Conservation (phyloP, 1,140 invertebrate genomes). For the Heliothis subflexa region DNA sequence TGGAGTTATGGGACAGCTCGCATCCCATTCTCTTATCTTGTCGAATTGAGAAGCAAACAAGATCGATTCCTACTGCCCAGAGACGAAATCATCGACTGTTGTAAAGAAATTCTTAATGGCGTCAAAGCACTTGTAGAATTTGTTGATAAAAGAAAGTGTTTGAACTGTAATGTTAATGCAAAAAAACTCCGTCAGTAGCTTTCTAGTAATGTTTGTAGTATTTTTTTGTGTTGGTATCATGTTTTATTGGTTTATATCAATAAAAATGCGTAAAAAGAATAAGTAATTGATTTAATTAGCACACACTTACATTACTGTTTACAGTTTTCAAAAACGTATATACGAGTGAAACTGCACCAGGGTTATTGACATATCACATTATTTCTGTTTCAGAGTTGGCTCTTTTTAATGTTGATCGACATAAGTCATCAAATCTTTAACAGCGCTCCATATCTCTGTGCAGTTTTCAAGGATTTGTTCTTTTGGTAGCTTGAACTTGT, state of each 20-base stretch:
- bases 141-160: constrained; percentile 73
- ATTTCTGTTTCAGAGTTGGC: neutral
- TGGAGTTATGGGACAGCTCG: constrained; percentile 89
- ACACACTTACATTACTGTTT: neutral
- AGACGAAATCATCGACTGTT: constrained; percentile 89
- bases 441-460: constrained; percentile 89
- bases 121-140: constrained; percentile 87
- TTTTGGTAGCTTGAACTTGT: constrained; percentile 90
- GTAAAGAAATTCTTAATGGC: constrained; percentile 88
- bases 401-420: constrained; percentile 61
- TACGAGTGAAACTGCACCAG: neutral
- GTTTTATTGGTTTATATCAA: neutral
- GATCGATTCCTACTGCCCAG: constrained; percentile 90
- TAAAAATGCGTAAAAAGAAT: neutral
- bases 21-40: constrained; percentile 89
- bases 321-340: neutral
- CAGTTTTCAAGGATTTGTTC: constrained; percentile 89
- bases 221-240: neutral
- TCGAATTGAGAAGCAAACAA: constrained; percentile 89
- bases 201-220: neutral
- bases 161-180: constrained; percentile 66
- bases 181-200: constrained; percentile 54
- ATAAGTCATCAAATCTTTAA: constrained; percentile 87
- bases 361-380: neutral
- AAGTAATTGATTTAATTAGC: neutral